Conservation (phyloP, 1,140 invertebrate species). For the Papilio glaucus region DNA sequence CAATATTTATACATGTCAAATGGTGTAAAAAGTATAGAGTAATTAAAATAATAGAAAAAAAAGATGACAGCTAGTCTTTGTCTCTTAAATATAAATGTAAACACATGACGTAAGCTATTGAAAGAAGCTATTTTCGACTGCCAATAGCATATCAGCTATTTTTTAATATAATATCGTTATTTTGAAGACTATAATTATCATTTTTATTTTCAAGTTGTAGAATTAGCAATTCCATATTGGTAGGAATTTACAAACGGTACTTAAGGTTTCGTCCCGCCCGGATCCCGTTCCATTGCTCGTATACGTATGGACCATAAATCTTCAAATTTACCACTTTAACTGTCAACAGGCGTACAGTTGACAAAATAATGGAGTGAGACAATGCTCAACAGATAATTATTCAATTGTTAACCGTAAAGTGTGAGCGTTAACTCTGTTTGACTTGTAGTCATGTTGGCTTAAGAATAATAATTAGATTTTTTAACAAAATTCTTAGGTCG, state of each 20-base stretch:
- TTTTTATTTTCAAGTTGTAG: not conserved
- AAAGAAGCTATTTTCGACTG: no score
- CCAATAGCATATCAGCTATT: no score
- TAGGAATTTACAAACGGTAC: constrained; percentile 45
- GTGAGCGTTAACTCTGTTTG: constrained; percentile 50
- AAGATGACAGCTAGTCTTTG: no score
- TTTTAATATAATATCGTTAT: no score
- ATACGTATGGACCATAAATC: constrained; percentile 64
- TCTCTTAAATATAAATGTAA: no score
- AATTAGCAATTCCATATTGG: not conserved
- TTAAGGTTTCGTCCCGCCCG: constrained; percentile 28
- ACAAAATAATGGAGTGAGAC: constrained; percentile 71
- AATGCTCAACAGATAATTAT: constrained; percentile 64
- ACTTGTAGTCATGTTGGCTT: constrained; percentile 32
- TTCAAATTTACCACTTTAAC: constrained; percentile 64
- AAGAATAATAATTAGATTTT: constrained; percentile 29
- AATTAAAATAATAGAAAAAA: no score
- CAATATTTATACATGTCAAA: no score
- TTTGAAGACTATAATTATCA: not conserved
- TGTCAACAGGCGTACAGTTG: constrained; percentile 59
- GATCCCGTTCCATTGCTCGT: constrained; percentile 47
- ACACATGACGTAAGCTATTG: no score
- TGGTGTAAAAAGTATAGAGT: no score
- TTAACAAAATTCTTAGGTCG: not conserved
- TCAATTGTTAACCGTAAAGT: constrained; percentile 58